These are phyloP conservation scores for Botrylloides violaceus DNA, from an alignment of 23 tunicate genomes.

Conservation along the genomic window DNA sequence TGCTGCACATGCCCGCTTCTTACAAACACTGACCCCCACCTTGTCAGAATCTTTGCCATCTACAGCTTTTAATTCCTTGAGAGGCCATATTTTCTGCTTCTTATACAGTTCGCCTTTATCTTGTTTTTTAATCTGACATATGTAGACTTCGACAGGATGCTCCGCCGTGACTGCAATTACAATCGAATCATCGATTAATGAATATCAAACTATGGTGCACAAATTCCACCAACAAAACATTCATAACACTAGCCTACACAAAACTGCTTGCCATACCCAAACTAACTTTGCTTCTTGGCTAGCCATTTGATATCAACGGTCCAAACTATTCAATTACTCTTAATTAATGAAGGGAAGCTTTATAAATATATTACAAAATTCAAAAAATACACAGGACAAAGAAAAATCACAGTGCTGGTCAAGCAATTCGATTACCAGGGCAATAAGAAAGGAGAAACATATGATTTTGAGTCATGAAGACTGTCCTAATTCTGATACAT, in stretches of 20 bases:
- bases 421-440: no score
- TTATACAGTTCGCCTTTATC: slow-evolving; percentile 92
- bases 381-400: no score
- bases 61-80: slow-evolving; percentile 59
- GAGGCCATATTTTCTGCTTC: slow-evolving; percentile 85
- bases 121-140: slow-evolving; percentile 64
- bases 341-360: background rate
- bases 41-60: slow-evolving; percentile 66
- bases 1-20: no score
- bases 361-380: no score
- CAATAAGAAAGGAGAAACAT: no score
- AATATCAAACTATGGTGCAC: no score
- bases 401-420: no score
- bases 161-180: slow-evolving; percentile 77
- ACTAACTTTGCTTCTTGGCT: background rate
- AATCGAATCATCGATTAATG: no score
- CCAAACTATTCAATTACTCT: background rate
- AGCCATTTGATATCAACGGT: background rate
- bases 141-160: slow-evolving; percentile 66
- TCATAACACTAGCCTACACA: background rate
- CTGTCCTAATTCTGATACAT: no score
- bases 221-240: no score
- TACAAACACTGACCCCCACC: background rate
- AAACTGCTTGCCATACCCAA: background rate
- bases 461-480: no score